phyloP scores from a whole-genome alignment of 2,888 invertebrate genomes.

The Blastobasis lacticolella region DNA sequence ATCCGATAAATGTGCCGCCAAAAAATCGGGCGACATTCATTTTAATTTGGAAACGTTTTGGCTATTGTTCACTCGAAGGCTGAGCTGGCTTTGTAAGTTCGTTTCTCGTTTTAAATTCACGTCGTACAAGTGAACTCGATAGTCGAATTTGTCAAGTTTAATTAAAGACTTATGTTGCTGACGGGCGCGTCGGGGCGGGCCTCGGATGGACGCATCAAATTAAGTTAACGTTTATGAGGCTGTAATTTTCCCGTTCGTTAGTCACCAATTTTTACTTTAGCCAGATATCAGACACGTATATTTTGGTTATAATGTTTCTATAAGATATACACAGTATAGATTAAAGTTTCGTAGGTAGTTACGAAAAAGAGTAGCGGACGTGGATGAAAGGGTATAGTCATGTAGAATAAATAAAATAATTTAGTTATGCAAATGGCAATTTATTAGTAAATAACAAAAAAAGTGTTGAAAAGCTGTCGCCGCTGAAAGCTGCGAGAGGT shows the following conservation, averaged over 20 bases:
- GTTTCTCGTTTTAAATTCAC: conserved; percentile 17
- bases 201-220: too few species aligned
- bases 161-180: conserved; percentile 23
- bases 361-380: too few species aligned
- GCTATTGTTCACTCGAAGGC: conserved; percentile 23
- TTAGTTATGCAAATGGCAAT: too few species aligned
- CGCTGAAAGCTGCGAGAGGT: too few species aligned
- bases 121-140: conserved; percentile 14
- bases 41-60: conserved; percentile 23
- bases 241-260: conserved; percentile 10
- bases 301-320: too few species aligned
- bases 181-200: conserved; percentile 1
- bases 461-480: too few species aligned
- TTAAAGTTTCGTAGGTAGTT: too few species aligned
- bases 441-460: too few species aligned
- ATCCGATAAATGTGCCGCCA: neutral
- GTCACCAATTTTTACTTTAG: neutral
- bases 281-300: too few species aligned
- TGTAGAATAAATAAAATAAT: too few species aligned
- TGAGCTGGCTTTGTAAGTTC: conserved; percentile 19
- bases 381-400: too few species aligned
- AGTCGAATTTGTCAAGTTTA: conserved; percentile 24
- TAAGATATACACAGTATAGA: too few species aligned
- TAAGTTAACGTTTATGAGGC: conserved; percentile 4
- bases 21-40: conserved; percentile 18